Base-by-base conservation (phyloP, 1,140 invertebrate species). In the Melitaea cinxia region DNA sequence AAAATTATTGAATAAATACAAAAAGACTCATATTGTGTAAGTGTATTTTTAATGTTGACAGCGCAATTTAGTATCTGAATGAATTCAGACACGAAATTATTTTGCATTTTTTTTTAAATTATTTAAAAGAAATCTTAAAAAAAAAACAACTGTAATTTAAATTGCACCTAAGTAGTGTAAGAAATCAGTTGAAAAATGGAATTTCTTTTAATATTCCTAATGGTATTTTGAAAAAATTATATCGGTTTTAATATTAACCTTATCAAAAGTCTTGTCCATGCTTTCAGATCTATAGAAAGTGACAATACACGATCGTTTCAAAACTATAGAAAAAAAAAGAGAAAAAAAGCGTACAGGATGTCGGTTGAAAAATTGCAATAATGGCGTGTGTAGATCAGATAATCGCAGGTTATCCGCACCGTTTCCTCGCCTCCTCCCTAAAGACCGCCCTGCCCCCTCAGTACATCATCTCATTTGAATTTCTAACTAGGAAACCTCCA, bases 401-500 rank as follows among this genome's bases (percentile, higher is more conserved):
- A 82, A 82, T 78, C 73, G 76, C 70, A 65, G 78, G 71, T 77
- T 75, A 73, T 75, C 76, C 82, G 76, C 72, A 70, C 71, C 81
- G 82, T 83, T 81, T 82, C 70, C 66, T 73, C 74, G 73, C 76
- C 75, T 78, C 77, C 68, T 72, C 83, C 78, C 83, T 68, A 70
- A 80, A 80, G 78, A 81, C 80, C 74, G 56, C 67, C 67, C 77
- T 78, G 74, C 68, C 67, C 72, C 70, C 65, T 33, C 83, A 77
- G 82, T 87, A 93, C 94, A 94, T 94, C 94, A 94, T 93, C 95
- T 96, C 94, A 96, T 96, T 95, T 96, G 95, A 95, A 95, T 96
- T 96, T 95, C 94, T 96, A 96, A 96, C 95, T 95, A 95, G 95
- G 94, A 95, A 95, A 95, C 94, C 94, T 95, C 94, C 94, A 95